phyloP scores from a whole-genome alignment of 2,888 invertebrate genomes.

The Ptychoptera contaminata region DNA sequence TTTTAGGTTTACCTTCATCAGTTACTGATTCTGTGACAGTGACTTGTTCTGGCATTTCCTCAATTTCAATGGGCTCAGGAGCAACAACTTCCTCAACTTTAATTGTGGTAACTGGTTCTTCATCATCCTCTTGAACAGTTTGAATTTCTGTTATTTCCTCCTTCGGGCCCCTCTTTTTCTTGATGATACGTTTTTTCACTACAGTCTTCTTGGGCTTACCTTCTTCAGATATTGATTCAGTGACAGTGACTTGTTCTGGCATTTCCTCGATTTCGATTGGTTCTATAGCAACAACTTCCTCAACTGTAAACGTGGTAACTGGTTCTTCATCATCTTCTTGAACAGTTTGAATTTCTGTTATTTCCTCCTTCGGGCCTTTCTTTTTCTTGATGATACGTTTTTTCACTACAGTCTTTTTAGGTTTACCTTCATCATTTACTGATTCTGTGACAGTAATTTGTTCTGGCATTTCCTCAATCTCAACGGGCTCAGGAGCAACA shows the following conservation, averaged over 20 bases:
- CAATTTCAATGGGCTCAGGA: conserved; percentile 14
- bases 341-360: conserved; percentile 26
- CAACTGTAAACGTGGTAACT: conserved; percentile 21
- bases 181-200: conserved; percentile 19
- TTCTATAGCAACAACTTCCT: conserved; percentile 11
- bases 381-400: conserved; percentile 24
- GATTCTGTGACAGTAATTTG: conserved; percentile 20
- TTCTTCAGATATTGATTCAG: conserved; percentile 19
- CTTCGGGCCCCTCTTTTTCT: conserved; percentile 13
- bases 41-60: conserved; percentile 22
- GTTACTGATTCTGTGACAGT: conserved; percentile 28
- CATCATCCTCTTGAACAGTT: conserved; percentile 22
- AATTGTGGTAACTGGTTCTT: conserved; percentile 17
- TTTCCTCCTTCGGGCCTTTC: conserved; percentile 17
- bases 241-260: conserved; percentile 16
- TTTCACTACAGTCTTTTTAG: conserved; percentile 18
- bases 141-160: conserved; percentile 21
- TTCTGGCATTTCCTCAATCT: conserved; percentile 11
- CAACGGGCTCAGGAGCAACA: conserved; percentile 9
- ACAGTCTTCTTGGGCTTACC: conserved; percentile 19
- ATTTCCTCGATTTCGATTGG: conserved; percentile 11
- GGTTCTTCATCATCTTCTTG: conserved; percentile 27
- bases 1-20: conserved; percentile 23
- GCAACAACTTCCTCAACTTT: conserved; percentile 17
- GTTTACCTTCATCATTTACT: conserved; percentile 15